These are phyloP conservation scores for Drosophila cardini DNA, from an alignment of 1,140 invertebrate genomes.

Conservation along the genomic window DNA sequence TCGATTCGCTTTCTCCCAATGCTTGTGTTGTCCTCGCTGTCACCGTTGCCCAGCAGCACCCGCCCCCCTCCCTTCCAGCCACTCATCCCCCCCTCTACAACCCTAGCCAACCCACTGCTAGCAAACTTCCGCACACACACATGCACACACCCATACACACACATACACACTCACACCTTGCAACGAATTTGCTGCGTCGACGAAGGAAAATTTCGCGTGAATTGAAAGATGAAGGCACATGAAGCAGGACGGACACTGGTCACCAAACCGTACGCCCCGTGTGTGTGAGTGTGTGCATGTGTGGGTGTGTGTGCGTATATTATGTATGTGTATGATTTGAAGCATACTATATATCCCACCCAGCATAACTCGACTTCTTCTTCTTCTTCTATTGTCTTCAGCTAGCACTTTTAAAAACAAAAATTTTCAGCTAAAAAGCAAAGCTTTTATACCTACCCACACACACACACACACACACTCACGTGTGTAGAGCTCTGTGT, in stretches of 20 bases:
- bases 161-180: slow-evolving; percentile 53
- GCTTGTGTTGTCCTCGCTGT: slow-evolving; percentile 60
- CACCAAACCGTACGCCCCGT: slow-evolving; percentile 48
- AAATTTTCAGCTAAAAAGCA: slow-evolving; percentile 65
- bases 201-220: slow-evolving; percentile 82
- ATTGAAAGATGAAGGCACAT: slow-evolving; percentile 80
- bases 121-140: slow-evolving; percentile 40
- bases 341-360: slow-evolving; percentile 47
- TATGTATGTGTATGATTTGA: slow-evolving; percentile 63
- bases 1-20: slow-evolving; percentile 74
- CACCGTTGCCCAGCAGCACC: slow-evolving; percentile 61
- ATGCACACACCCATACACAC: slow-evolving; percentile 38
- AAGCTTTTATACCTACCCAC: slow-evolving; percentile 35
- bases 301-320: slow-evolving; percentile 45
- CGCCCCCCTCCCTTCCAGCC: slow-evolving; percentile 7
- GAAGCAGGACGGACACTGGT: slow-evolving; percentile 75
- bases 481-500: no score
- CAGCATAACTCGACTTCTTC: slow-evolving; percentile 31
- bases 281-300: slow-evolving; percentile 3
- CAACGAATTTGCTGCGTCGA: slow-evolving; percentile 45
- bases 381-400: slow-evolving; percentile 60
- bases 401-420: slow-evolving; percentile 72
- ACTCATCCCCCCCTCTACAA: neutral
- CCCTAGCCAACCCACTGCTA: slow-evolving; percentile 6
- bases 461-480: no score